These are phyloP conservation scores for Sebastes reedi DNA, from an alignment of 2,797 vertebrate genomes.

Conservation along the genomic window DNA sequence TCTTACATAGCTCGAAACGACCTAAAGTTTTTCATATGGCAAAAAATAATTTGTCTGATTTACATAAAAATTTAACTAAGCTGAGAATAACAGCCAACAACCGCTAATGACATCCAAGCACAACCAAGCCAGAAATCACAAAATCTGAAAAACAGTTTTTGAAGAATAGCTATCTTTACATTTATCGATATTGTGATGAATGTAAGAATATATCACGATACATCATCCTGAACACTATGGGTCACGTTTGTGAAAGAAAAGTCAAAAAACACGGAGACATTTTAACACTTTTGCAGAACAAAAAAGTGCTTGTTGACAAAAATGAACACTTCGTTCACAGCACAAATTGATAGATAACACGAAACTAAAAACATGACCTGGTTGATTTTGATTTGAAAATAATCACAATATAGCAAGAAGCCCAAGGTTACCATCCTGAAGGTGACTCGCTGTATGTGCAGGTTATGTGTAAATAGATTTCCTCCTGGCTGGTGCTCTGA, in stretches of 20 bases:
- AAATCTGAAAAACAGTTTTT: background rate
- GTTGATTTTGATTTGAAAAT: background rate
- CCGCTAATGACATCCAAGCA: background rate
- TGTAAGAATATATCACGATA: background rate
- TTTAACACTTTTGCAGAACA: background rate
- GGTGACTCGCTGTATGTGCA: constrained; percentile 25
- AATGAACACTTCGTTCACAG: background rate
- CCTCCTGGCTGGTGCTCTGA: constrained; percentile 38
- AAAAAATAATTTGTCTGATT: background rate
- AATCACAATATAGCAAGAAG: background rate
- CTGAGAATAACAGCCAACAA: background rate
- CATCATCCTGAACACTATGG: background rate
- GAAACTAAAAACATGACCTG: background rate
- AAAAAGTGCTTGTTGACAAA: background rate
- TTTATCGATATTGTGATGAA: background rate
- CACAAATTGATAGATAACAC: background rate
- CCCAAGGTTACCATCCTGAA: constrained; percentile 49
- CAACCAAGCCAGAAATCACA: background rate
- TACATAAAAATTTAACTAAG: background rate
- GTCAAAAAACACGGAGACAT: background rate
- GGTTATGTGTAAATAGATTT: constrained; percentile 57
- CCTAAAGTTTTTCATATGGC: no score
- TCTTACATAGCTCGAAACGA: no score
- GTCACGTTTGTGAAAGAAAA: background rate
- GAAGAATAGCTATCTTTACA: background rate